These are phyloP conservation scores for Champsocephalus gunnari DNA, from an alignment of 2,797 vertebrate species.

Conservation along the genomic window DNA sequence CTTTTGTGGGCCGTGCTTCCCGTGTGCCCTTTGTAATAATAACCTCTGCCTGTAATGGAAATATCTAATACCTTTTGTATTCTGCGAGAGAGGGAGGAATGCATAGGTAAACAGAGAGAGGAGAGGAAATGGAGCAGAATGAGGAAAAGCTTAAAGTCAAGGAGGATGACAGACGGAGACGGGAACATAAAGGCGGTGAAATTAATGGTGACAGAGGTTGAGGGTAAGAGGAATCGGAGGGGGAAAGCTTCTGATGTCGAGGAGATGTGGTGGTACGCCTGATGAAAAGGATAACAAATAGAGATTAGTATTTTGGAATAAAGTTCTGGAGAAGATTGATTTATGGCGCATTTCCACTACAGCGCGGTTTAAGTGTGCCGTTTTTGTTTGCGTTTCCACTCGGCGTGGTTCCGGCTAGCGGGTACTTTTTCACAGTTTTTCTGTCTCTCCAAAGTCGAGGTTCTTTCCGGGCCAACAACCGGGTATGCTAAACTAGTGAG, in stretches of 20 bases:
- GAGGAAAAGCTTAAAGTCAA: conserved; percentile 34
- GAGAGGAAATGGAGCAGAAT: conserved; percentile 28
- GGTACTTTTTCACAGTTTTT: too few relatives aligned
- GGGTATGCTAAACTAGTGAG: too few relatives aligned
- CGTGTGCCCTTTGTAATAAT: neutral
- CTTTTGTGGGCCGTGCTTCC: neutral
- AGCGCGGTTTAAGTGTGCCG: too few relatives aligned
- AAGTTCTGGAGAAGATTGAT: conserved; percentile 33
- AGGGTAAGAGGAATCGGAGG: conserved; percentile 19
- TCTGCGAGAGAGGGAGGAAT: conserved; percentile 24
- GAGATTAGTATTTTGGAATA: conserved; percentile 19
- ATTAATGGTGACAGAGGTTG: conserved; percentile 34
- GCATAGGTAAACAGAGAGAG: conserved; percentile 19
- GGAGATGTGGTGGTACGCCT: conserved; percentile 29
- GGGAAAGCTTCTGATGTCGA: conserved; percentile 35
- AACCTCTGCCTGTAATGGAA: conserved; percentile 22
- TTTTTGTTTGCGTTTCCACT: too few relatives aligned
- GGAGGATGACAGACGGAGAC: conserved; percentile 7
- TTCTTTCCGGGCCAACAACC: too few relatives aligned
- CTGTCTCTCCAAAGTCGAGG: too few relatives aligned
- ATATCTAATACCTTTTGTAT: conserved; percentile 25
- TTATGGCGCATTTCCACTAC: neutral
- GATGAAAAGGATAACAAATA: conserved; percentile 40
- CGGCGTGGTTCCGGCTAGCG: too few relatives aligned
- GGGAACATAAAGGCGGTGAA: conserved; percentile 32